Base-by-base conservation (phyloP, 2,888 invertebrate genomes). In the Erebia ligea region DNA sequence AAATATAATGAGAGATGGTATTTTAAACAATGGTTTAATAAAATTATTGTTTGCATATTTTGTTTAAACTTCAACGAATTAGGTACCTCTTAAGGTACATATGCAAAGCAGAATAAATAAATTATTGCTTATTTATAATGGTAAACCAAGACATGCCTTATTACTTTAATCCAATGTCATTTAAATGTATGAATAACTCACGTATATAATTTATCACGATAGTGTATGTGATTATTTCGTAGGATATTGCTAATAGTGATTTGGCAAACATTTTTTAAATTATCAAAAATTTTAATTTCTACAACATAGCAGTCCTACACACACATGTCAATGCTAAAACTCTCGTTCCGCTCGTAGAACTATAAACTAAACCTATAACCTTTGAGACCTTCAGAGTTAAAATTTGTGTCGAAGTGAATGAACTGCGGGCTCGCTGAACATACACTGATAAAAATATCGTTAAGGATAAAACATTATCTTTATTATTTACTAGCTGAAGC, bases 371-470 rank as follows among this genome's bases (percentile, higher is more conserved):
- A 61, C 42, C 61, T 61, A 61, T 42, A 6, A 25, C 48, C 25
- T 57, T 17, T 17, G 45, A n/a, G n/a, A n/a, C n/a, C n/a, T n/a
- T 42, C 42, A 61, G 40, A 58, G 42, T 25, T 61, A 19, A 45
- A 61, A n/a, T n/a, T n/a, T n/a, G n/a, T n/a, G n/a, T n/a, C n/a
- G 73, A 70, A 72, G 78, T 82, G 77, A 85, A 82, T 71, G 79
- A 82, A 80, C 82, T 74, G 76, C 72, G 73, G 67, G 76, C 76
- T 79, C 77, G 77, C 80, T 77, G 73, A 79, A 80, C 77, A 81
- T 81, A 80, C 73, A 80, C 71, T 79, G 81, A 84, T 82, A 82
- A 82, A 73, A 70, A 75, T 71, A 58, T 69, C 70, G 73, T 76
- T 76, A 71, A 78, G 77, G 71, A 78, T 77, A 79, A 75, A 76